Conservation (phyloP, 1,140 invertebrate species). For the Ectropis grisescens region DNA sequence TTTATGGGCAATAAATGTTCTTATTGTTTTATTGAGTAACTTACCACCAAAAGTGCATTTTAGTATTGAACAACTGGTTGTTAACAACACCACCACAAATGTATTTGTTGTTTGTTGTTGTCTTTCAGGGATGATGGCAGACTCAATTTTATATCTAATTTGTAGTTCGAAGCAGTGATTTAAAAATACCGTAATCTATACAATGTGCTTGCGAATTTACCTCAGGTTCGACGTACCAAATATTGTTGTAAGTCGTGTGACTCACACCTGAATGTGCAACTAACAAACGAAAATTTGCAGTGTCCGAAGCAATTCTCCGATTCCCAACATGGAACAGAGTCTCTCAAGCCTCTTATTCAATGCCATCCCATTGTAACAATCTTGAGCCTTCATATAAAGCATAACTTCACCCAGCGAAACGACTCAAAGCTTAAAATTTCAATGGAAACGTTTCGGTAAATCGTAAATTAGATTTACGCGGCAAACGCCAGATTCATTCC, state of each 20-base stretch:
- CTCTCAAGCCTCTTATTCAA: background rate
- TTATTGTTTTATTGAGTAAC: too few species aligned
- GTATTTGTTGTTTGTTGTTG: too few species aligned
- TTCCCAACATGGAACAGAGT: background rate
- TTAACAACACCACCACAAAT: too few species aligned
- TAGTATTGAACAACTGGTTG: too few species aligned
- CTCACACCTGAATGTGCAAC: background rate
- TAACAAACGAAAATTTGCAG: background rate
- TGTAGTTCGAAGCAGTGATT: too few species aligned
- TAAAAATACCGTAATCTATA: too few species aligned
- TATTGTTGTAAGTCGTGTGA: constrained; percentile 2
- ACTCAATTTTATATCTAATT: too few species aligned
- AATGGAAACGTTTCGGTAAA: constrained; percentile 17
- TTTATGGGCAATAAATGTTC: too few species aligned
- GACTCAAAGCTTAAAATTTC: constrained; percentile 9
- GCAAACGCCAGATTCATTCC: constrained; percentile 32
- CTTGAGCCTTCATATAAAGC: background rate
- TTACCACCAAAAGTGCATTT: too few species aligned
- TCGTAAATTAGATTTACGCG: constrained; percentile 27
- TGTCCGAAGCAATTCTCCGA: background rate
- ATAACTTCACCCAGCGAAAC: background rate
- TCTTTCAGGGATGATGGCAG: too few species aligned
- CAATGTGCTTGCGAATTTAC: too few species aligned
- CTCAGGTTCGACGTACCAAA: too few species aligned
- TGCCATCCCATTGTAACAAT: background rate